These are phyloP conservation scores for Megaceryle maxima DNA, from an alignment of 2,113 vertebrate species.

Conservation along the genomic window DNA sequence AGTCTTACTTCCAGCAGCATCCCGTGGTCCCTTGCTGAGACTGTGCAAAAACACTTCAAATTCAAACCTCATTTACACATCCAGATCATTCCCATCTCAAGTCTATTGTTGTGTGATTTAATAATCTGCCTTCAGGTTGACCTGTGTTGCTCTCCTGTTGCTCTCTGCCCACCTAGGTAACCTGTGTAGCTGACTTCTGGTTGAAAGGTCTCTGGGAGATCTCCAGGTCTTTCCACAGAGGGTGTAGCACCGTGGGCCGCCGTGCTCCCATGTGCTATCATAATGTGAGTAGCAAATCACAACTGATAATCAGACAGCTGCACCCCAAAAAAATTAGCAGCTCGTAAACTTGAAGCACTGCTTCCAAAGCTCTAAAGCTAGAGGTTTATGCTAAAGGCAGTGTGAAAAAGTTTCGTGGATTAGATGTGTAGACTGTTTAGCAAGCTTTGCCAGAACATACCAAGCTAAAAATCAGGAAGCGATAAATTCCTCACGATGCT, in stretches of 20 bases:
- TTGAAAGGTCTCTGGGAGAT: neutral
- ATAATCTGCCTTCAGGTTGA: neutral
- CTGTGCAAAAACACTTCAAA: neutral
- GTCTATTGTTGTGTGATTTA: neutral
- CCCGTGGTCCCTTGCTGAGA: neutral
- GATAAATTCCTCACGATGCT: conserved; percentile 3
- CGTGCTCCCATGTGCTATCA: neutral
- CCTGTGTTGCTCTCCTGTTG: neutral
- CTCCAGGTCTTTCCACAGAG: neutral
- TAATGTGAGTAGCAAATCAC: neutral
- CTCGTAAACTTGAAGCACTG: neutral
- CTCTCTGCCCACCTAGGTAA: no score
- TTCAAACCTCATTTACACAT: neutral
- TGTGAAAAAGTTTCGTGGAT: neutral
- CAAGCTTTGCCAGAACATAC: neutral
- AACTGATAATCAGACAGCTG: neutral
- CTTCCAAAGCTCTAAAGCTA: neutral
- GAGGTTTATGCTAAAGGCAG: neutral
- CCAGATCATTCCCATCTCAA: neutral
- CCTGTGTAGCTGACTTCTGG: neutral
- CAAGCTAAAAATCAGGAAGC: neutral
- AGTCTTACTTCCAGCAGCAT: neutral
- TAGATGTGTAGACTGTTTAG: neutral
- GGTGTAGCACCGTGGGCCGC: rapidly evolving
- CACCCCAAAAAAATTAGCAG: neutral